Percentiles rank a stretch among this genome's conserved stretches.
phyloP scores from a whole-genome alignment of 30 jellyfish, hydroid and myxozoan genomes.

The Rhopilema esculentum region DNA sequence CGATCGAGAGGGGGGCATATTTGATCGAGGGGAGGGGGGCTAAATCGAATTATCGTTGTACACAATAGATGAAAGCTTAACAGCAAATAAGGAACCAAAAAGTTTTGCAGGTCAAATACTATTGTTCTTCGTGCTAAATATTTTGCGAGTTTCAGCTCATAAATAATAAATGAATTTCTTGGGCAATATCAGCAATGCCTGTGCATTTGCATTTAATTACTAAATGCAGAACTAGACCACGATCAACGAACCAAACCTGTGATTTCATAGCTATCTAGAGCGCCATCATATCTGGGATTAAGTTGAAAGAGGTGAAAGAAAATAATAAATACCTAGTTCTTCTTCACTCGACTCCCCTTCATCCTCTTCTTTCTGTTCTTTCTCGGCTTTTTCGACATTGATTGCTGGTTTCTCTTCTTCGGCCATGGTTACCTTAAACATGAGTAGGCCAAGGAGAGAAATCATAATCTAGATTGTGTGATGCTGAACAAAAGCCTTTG shows the following conservation, averaged over 20 bases:
- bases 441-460: background rate
- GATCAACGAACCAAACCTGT: too few relatives aligned
- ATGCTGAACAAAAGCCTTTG: background rate
- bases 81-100: too few relatives aligned
- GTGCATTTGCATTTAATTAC: too few relatives aligned
- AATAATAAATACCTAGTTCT: conserved; percentile 55
- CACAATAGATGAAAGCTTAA: too few relatives aligned
- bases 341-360: conserved; percentile 78
- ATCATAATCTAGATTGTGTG: background rate
- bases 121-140: too few relatives aligned
- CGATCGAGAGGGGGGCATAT: too few relatives aligned
- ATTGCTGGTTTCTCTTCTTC: conserved; percentile 50
- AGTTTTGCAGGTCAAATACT: too few relatives aligned
- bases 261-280: too few relatives aligned
- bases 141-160: background rate
- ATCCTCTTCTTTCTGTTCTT: conserved; percentile 41
- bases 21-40: too few relatives aligned
- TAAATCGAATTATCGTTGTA: too few relatives aligned
- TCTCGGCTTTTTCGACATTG: background rate
- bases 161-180: background rate
- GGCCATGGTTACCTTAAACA: conserved; percentile 27
- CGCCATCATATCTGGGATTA: background rate
- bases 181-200: background rate
- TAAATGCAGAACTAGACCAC: background rate
- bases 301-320: background rate